Evolutionary conservation across 92 coral and sea anemone species (phyloP).

Genomic region (Ricordea florida): DNA sequence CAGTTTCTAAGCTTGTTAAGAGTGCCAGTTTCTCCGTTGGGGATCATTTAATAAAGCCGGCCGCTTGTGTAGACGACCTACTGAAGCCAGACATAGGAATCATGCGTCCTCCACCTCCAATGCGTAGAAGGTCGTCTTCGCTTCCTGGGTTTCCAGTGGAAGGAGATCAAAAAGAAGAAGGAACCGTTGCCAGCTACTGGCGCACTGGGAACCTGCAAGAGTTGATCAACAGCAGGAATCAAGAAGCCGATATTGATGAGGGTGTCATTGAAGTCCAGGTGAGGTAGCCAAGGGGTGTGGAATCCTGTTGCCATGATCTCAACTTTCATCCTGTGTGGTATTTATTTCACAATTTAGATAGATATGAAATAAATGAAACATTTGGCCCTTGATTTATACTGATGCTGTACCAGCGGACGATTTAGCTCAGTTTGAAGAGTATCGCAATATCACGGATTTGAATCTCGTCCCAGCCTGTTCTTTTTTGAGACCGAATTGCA

Average conservation of each 20-base stretch:
- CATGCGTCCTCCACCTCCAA: constrained; percentile 42
- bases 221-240: constrained; percentile 74
- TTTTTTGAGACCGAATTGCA: too few relatives aligned
- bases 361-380: too few relatives aligned
- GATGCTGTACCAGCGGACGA: too few relatives aligned
- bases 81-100: not conserved
- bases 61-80: not conserved
- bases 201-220: constrained; percentile 70
- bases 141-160: constrained; percentile 56
- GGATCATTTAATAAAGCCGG: not conserved
- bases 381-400: too few relatives aligned
- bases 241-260: constrained; percentile 83
- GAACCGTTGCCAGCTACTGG: not conserved
- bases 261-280: constrained; percentile 93
- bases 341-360: not conserved
- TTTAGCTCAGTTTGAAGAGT: too few relatives aligned
- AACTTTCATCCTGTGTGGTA: not conserved
- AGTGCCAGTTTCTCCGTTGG: constrained; percentile 65
- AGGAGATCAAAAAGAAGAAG: not conserved
- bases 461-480: too few relatives aligned
- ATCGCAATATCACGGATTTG: too few relatives aligned
- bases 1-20: constrained; percentile 27
- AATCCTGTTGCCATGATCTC: too few relatives aligned
- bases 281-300: too few relatives aligned
- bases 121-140: constrained; percentile 83